Evolutionary conservation across 2,797 vertebrate genomes (phyloP), one percentile per base, ranked within the genome.

Genomic region (Platyrinchus mystaceus): DNA sequence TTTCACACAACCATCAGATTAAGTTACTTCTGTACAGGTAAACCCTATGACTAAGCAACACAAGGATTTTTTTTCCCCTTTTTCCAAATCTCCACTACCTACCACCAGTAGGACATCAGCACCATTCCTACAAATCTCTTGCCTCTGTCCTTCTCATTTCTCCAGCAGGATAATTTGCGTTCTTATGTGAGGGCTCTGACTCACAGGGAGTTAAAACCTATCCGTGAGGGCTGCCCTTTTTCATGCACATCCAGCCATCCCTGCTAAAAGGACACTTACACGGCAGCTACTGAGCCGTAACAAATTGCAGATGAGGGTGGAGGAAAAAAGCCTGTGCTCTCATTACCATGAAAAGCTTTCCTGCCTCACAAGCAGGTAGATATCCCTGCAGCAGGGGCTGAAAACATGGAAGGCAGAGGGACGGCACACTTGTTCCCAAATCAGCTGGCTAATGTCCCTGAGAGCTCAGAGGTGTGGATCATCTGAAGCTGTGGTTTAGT

Each of bases 281-380:
- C 39, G 59, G 81, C 36, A 87, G 28, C 63, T 76, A 86, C 86
- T 77, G 94, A 95, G 91, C 89, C 73, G 74, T 77, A 78, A 92
- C 94, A 90, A 93, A 95, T 46, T 84, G 55, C 81, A 73, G 74
- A 20, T 37, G 12, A 71, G 59, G 34, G 30, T 21, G 22, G 3
- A 71, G 34, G 56, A n/a, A 86, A 76, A 75, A 41, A 58, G 7
- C 14, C 49, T 9, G 11, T 60, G 68, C 37, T 41, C 55, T 91
- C 50, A 58, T 36, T 74, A 26, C 28, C 43, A 9, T 3, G 18
- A 47, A 44, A 77, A 79, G 56, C 41, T 49, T 56, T 49, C 43
- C 81, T 64, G 59, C 75, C 58, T 76, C 59, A 27, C 0, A 0
- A 47, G 60, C 66, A 85, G 36, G 32, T 67, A 67, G 80, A 21